A percentile compares a stretch with the other conserved stretches of the same genome.
Evolutionary conservation across 2,888 invertebrate species (phyloP).

Genomic region (Drosophila anomalata): DNA sequence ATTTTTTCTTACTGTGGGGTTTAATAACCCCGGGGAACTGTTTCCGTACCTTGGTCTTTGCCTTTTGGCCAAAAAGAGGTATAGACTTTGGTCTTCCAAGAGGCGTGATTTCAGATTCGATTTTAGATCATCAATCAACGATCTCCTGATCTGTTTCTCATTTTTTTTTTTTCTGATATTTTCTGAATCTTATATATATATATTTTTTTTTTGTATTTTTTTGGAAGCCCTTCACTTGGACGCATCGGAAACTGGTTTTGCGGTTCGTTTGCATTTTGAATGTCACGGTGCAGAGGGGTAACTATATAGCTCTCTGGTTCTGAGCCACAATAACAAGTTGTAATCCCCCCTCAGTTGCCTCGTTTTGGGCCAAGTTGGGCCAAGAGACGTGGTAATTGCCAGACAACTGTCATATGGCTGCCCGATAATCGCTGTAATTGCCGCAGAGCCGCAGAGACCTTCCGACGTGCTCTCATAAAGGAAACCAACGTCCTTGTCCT

Average conservation of each 20-base stretch:
- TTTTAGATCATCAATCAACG: conserved; percentile 37
- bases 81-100: conserved; percentile 18
- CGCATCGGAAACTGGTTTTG: conserved; percentile 42
- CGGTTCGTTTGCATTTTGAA: conserved; percentile 55
- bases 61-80: background rate
- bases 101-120: conserved; percentile 27
- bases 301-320: conserved; percentile 39
- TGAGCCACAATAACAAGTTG: conserved; percentile 42
- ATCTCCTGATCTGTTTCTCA: conserved; percentile 26
- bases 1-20: conserved; percentile 8
- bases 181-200: conserved; percentile 1
- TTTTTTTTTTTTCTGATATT: background rate
- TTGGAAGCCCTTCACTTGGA: conserved; percentile 55
- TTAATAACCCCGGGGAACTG: conserved; percentile 42
- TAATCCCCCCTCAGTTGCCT: too few relatives aligned
- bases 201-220: background rate
- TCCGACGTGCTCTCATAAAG: conserved; percentile 43
- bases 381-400: conserved; percentile 37
- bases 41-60: conserved; percentile 14
- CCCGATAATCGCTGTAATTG: conserved; percentile 46
- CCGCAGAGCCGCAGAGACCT: conserved; percentile 22
- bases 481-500: conserved; percentile 56
- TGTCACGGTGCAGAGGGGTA: conserved; percentile 43
- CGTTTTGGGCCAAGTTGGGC: background rate
- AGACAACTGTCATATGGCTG: conserved; percentile 9